Percentiles rank a stretch among this genome's conserved stretches.
These are phyloP conservation scores for Drosophila pseudotalamancana DNA, from an alignment of 2,888 invertebrate species.

Conservation along the genomic window DNA sequence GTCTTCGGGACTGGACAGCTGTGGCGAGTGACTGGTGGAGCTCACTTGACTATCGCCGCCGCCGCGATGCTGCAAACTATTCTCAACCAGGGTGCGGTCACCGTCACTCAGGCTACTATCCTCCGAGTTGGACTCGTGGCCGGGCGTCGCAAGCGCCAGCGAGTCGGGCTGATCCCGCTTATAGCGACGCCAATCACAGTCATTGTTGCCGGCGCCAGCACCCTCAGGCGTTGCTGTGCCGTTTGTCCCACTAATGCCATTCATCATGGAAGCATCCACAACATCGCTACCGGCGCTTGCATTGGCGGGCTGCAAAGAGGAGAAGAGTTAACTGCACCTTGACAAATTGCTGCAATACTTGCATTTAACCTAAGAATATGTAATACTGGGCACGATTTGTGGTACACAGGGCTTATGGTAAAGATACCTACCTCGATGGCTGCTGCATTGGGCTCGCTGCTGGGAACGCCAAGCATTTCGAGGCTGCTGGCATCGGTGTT, in stretches of 20 bases:
- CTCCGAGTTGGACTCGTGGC: slow-evolving; percentile 89
- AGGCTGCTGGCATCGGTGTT: slow-evolving; percentile 86
- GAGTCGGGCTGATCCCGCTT: slow-evolving; percentile 59
- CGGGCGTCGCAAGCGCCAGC: slow-evolving; percentile 56
- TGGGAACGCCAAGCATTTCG: slow-evolving; percentile 85
- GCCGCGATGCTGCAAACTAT: slow-evolving; percentile 72
- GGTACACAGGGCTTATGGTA: not conserved
- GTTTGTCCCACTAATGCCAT: slow-evolving; percentile 44
- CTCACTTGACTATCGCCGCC: slow-evolving; percentile 82
- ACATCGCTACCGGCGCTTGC: slow-evolving; percentile 78
- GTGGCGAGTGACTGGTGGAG: slow-evolving; percentile 83
- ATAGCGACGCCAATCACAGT: slow-evolving; percentile 66
- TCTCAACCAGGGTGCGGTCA: slow-evolving; percentile 86
- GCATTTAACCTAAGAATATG: slow-evolving; percentile 8
- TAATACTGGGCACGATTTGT: not conserved
- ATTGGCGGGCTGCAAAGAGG: slow-evolving; percentile 42
- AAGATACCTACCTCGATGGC: slow-evolving; percentile 48
- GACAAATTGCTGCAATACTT: slow-evolving; percentile 26
- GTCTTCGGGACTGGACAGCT: slow-evolving; percentile 83
- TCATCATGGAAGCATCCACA: slow-evolving; percentile 83
- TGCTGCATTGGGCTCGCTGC: slow-evolving; percentile 67
- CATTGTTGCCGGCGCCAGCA: slow-evolving; percentile 33
- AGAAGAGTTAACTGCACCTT: slow-evolving; percentile 28
- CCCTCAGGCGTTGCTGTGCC: slow-evolving; percentile 24
- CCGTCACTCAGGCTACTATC: slow-evolving; percentile 91